A percentile compares a stretch with the other conserved stretches of the same genome.
These are phyloP conservation scores for Carassius auratus DNA, from an alignment of 2,113 vertebrate species.

Conservation along the genomic window DNA sequence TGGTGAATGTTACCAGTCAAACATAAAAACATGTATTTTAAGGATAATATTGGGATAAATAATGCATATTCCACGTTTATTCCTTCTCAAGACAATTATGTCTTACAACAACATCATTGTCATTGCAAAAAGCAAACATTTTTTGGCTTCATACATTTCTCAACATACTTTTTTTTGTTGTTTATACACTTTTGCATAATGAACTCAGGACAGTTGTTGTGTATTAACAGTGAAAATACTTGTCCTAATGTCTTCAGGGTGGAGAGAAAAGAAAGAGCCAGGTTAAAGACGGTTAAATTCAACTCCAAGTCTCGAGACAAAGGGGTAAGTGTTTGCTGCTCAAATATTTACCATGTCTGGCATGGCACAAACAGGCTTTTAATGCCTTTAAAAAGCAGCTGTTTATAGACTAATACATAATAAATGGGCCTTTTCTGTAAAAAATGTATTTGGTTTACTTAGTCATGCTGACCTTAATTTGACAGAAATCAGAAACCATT, in stretches of 20 bases:
- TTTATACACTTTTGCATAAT: no score
- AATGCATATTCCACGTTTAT: not conserved
- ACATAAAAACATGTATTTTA: not conserved
- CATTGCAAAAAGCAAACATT: not conserved
- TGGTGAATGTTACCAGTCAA: no score
- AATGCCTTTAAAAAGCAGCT: not conserved
- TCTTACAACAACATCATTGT: not conserved
- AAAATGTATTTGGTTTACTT: not conserved
- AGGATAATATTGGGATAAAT: not conserved
- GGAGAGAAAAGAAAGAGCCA: conserved; percentile 93
- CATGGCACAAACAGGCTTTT: not conserved
- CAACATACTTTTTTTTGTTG: not conserved
- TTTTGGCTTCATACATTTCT: not conserved
- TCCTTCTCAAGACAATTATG: not conserved
- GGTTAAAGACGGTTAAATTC: conserved; percentile 93
- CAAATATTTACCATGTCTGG: not conserved
- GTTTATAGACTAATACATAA: conserved; percentile 4
- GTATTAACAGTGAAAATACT: not conserved
- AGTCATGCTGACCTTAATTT: not conserved
- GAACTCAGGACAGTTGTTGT: not conserved
- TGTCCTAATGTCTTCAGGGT: conserved; percentile 74
- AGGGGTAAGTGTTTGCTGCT: conserved; percentile 82
- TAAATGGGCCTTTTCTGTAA: conserved; percentile 2
- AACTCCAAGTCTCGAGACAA: conserved; percentile 90
- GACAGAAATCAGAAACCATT: not conserved